Evolutionary conservation across 2,113 vertebrate species (phyloP).

Genomic region (Panthera uncia): DNA sequence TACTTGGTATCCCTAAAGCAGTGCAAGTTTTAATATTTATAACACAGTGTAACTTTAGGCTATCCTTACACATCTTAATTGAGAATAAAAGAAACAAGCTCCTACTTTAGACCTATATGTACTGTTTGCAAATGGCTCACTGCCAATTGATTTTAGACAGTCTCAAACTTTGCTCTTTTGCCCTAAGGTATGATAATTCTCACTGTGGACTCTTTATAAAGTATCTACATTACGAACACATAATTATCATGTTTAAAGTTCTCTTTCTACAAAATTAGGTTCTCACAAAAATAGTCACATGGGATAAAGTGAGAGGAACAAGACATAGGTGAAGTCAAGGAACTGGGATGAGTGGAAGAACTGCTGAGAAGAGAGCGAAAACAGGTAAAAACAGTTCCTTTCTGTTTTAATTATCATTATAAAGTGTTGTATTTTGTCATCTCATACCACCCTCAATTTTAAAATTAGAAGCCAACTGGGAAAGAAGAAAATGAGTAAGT

Average conservation of each 20-base stretch:
- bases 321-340: neutral
- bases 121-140: conserved; percentile 33
- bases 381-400: neutral
- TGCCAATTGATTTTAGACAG: neutral
- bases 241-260: conserved; percentile 21
- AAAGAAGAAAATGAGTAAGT: neutral
- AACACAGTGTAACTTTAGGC: neutral
- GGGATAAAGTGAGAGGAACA: neutral
- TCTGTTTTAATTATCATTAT: neutral
- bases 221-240: neutral
- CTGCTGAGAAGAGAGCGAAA: neutral
- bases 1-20: conserved; percentile 31
- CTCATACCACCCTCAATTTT: neutral
- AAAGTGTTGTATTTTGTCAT: neutral
- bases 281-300: conserved; percentile 13
- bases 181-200: neutral
- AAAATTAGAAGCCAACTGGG: neutral
- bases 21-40: neutral
- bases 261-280: neutral
- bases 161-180: conserved; percentile 14
- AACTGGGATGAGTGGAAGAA: neutral
- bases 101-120: neutral
- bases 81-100: conserved; percentile 8
- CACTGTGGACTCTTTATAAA: neutral
- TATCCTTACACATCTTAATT: conserved; percentile 32